phyloP scores from a whole-genome alignment of 2,113 vertebrate species.

The Fregata magnificens region DNA sequence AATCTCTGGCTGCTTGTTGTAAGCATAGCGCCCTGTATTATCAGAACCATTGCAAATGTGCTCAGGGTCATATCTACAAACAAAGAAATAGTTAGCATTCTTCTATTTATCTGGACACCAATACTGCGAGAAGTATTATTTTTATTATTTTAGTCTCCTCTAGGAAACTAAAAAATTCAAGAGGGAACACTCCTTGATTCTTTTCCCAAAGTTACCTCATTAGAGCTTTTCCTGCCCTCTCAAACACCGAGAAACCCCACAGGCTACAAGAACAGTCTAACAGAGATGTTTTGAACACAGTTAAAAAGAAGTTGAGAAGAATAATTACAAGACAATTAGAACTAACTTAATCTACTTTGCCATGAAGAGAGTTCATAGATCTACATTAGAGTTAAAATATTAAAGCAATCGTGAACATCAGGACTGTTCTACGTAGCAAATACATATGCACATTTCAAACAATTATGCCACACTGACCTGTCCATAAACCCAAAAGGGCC shows the following conservation, averaged over 20 bases:
- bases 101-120: background rate
- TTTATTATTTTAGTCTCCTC: background rate
- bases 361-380: background rate
- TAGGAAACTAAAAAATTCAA: background rate
- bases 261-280: background rate
- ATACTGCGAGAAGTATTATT: background rate
- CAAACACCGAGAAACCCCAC: background rate
- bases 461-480: slow-evolving; percentile 73
- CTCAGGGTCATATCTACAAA: slow-evolving; percentile 90
- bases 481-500: slow-evolving; percentile 98
- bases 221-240: background rate
- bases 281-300: background rate
- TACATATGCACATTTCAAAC: rapidly evolving
- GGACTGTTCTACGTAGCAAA: background rate
- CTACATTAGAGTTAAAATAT: background rate
- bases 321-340: background rate
- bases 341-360: background rate
- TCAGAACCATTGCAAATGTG: slow-evolving; percentile 95
- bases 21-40: slow-evolving; percentile 88
- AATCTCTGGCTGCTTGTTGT: slow-evolving; percentile 89
- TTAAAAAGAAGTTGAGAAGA: background rate
- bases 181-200: background rate
- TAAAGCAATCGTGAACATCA: background rate
- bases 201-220: background rate
- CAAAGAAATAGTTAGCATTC: background rate